Percentiles rank a stretch among this genome's conserved stretches.
phyloP scores from a whole-genome alignment of 2,113 vertebrate species.

The Dolichallabes microphthalmus region DNA sequence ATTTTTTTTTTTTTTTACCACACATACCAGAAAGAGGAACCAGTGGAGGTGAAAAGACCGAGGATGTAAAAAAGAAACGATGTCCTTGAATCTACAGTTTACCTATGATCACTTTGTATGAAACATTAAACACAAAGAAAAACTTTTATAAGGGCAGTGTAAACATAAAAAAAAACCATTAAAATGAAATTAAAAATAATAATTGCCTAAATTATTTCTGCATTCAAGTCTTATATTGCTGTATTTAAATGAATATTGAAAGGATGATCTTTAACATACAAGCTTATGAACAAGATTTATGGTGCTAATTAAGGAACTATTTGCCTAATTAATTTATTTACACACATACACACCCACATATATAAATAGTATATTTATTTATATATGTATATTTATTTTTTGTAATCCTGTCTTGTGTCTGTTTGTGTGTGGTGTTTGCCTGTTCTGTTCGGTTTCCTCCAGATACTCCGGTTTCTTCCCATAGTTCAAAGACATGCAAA shows the following conservation, averaged over 20 bases:
- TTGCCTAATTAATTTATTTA: no score
- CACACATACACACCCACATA: no score
- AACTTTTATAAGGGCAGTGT: not conserved
- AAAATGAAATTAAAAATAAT: no score
- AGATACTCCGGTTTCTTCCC: no score
- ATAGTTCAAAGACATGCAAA: no score
- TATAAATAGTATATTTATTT: no score
- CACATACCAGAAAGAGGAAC: not conserved
- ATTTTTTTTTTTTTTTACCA: not conserved
- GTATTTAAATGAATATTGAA: not conserved
- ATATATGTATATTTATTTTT: no score
- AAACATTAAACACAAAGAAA: constrained; percentile 13
- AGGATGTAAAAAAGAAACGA: not conserved
- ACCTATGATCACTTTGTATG: constrained; percentile 12
- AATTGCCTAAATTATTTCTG: not conserved
- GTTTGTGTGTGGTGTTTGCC: no score
- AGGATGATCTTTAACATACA: not conserved
- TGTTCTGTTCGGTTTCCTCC: no score
- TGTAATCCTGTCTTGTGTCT: no score
- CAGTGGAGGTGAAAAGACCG: constrained; percentile 19
- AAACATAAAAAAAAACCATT: not conserved
- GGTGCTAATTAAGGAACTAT: not conserved
- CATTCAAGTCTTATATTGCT: not conserved
- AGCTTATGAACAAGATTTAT: not conserved
- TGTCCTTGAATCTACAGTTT: constrained; percentile 20